These are phyloP conservation scores for Drosophila anomalata DNA, from an alignment of 2,888 invertebrate genomes.

Conservation along the genomic window DNA sequence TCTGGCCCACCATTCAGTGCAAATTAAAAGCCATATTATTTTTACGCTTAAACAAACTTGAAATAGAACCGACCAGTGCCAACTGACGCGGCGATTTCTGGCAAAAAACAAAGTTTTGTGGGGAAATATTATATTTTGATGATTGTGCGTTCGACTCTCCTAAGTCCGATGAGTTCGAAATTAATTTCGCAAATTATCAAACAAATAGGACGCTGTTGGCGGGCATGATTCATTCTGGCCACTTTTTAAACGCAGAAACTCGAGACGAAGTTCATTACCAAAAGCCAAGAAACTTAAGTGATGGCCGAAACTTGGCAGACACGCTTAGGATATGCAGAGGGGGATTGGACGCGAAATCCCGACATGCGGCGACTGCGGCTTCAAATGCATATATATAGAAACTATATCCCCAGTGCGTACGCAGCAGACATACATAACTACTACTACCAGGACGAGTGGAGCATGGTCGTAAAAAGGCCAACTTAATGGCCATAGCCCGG, in stretches of 20 bases:
- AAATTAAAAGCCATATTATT: conserved; percentile 1
- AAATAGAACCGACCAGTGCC: background rate
- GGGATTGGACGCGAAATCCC: conserved; percentile 37
- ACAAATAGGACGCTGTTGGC: conserved; percentile 10
- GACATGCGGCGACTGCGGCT: conserved; percentile 19
- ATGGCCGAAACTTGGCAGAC: conserved; percentile 25
- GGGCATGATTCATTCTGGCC: background rate
- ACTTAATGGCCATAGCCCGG: conserved; percentile 77
- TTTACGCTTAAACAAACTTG: background rate
- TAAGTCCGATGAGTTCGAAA: conserved; percentile 1
- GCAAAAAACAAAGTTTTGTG: conserved; percentile 1
- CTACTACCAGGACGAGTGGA: conserved; percentile 13
- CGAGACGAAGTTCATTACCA: conserved; percentile 40
- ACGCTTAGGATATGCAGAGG: conserved; percentile 1
- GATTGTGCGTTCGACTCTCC: background rate
- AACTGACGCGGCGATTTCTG: background rate
- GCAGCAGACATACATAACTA: conserved; percentile 43
- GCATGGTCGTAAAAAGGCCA: conserved; percentile 69
- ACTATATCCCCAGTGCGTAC: background rate
- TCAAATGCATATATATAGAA: conserved; percentile 12
- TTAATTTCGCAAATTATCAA: conserved; percentile 31
- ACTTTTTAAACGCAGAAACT: background rate
- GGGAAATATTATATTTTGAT: conserved; percentile 13
- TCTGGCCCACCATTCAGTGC: background rate
- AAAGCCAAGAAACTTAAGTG: conserved; percentile 37